Conservation (phyloP, 2,888 invertebrate genomes). For the Himalopsyche kuldschensis region DNA sequence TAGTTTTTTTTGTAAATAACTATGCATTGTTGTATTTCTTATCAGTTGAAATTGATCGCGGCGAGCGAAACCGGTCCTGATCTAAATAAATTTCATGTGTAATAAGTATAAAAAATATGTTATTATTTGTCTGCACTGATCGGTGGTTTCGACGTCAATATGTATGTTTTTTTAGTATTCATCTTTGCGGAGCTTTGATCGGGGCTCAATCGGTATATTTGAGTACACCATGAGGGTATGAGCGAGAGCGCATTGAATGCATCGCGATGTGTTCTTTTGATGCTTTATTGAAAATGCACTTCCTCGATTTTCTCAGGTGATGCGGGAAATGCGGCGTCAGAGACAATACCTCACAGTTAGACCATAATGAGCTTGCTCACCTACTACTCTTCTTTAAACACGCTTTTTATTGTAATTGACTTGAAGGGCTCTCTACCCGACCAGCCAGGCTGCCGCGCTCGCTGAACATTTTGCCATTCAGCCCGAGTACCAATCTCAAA, state of each 20-base stretch:
- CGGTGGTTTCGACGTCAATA: no score
- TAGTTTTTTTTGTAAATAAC: no score
- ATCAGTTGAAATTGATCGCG: no score
- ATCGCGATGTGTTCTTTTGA: neutral
- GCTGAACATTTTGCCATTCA: conserved; percentile 26
- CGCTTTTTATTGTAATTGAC: conserved; percentile 28
- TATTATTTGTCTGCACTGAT: no score
- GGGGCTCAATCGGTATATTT: no score
- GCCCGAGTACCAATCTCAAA: conserved; percentile 30
- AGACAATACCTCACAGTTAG: neutral
- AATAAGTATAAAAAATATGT: no score
- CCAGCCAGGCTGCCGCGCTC: neutral
- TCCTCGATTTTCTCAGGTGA: neutral
- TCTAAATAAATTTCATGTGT: no score
- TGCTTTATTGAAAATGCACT: neutral
- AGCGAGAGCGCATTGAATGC: neutral
- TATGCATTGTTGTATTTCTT: no score
- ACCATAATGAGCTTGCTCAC: neutral
- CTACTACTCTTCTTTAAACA: conserved; percentile 3
- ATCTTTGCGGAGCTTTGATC: no score
- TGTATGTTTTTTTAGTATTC: no score
- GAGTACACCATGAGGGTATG: no score
- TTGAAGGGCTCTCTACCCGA: conserved; percentile 1
- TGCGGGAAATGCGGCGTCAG: neutral
- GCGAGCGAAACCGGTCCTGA: no score